A percentile compares a stretch with the other conserved stretches of the same genome.
Conservation (phyloP, 2,888 invertebrate genomes). For the Myopa tessellatipennis region DNA sequence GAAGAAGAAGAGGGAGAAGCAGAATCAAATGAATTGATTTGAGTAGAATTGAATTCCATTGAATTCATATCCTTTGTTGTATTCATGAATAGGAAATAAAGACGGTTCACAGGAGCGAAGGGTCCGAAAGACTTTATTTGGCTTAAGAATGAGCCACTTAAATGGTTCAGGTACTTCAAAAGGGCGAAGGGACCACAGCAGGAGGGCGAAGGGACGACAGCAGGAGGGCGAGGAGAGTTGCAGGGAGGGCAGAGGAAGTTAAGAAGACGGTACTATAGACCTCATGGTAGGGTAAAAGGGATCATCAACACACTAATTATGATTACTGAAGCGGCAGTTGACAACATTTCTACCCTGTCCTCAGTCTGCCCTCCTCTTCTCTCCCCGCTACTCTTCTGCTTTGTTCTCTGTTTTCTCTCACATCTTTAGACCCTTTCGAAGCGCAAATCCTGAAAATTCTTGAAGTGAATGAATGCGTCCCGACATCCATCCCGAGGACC, state of each 20-base stretch:
- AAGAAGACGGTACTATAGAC: not conserved
- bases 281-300: not conserved
- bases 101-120: no score
- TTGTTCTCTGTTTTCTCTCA: not conserved
- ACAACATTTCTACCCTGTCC: conserved; percentile 2
- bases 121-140: no score
- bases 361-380: not conserved
- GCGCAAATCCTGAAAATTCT: not conserved
- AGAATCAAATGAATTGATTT: not conserved
- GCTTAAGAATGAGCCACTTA: no score
- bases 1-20: not conserved
- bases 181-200: no score
- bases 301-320: conserved; percentile 25
- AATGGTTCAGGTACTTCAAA: no score
- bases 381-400: no score
- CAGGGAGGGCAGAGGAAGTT: not conserved
- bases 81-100: no score
- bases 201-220: not conserved
- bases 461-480: not conserved
- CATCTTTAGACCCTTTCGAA: not conserved
- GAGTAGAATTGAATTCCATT: no score
- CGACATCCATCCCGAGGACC: not conserved
- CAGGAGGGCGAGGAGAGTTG: not conserved
- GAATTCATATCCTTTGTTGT: no score
- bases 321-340: conserved; percentile 22